These are phyloP conservation scores for Matsumyia berberina DNA, from an alignment of 2,888 invertebrate genomes.

Conservation along the genomic window DNA sequence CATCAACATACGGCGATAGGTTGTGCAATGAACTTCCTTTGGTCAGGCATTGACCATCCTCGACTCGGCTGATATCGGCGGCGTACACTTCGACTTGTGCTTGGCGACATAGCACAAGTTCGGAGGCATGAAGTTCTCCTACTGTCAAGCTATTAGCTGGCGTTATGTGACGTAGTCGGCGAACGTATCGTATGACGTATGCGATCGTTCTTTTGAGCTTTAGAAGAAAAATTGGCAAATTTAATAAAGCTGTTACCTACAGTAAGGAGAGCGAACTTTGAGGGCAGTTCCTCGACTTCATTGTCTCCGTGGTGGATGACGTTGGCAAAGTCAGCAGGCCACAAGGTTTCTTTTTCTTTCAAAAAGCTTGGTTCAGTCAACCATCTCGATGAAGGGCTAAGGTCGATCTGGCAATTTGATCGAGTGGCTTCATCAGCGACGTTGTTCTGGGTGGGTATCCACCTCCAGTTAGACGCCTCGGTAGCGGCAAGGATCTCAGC, in stretches of 20 bases:
- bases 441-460: no score
- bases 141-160: constrained; percentile 2
- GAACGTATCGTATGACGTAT: constrained; percentile 38
- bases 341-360: no score
- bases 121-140: constrained; percentile 14
- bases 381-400: constrained; percentile 23
- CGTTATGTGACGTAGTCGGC: constrained; percentile 5
- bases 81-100: constrained; percentile 5
- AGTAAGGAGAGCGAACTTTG: neutral
- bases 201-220: constrained; percentile 40
- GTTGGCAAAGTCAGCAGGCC: no score
- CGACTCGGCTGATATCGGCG: constrained; percentile 18
- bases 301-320: constrained; percentile 4
- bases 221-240: constrained; percentile 25
- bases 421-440: constrained; percentile 76
- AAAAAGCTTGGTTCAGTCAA: neutral
- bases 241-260: constrained; percentile 20
- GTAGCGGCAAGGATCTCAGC: no score
- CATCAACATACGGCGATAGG: constrained; percentile 40
- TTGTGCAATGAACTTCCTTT: constrained; percentile 27
- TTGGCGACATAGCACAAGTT: constrained; percentile 5
- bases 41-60: neutral
- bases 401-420: constrained; percentile 24
- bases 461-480: no score
- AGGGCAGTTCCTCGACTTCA: neutral